phyloP scores from a whole-genome alignment of 2,797 vertebrate species.

The Monodelphis domestica region DNA sequence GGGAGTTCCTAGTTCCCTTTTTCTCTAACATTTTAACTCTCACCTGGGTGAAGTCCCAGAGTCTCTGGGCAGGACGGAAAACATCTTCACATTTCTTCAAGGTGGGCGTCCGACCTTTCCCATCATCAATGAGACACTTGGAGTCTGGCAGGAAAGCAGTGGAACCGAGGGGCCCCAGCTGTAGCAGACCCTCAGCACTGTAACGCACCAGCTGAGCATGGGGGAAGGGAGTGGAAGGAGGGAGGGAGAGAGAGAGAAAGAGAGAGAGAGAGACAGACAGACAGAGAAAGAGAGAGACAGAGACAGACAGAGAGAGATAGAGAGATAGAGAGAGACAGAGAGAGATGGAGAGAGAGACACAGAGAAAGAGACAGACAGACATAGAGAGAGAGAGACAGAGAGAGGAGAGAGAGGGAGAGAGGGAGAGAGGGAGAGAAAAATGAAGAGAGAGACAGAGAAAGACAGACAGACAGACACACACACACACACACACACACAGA shows the following conservation, averaged over 20 bases:
- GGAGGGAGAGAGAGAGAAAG: too few relatives aligned
- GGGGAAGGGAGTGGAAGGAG: background rate
- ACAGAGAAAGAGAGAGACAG: background rate
- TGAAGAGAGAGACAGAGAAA: too few relatives aligned
- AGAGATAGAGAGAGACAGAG: too few relatives aligned
- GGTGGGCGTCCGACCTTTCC: constrained; percentile 90
- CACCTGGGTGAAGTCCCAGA: constrained; percentile 99
- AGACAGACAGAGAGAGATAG: fast-evolving
- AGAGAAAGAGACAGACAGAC: too few relatives aligned
- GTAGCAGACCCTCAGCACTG: constrained; percentile 93
- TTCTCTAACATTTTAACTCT: background rate
- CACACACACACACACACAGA: too few relatives aligned
- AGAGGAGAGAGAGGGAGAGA: too few relatives aligned
- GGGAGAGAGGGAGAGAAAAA: background rate
- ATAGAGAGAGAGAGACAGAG: too few relatives aligned
- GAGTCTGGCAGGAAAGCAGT: constrained; percentile 97
- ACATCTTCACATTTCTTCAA: constrained; percentile 94
- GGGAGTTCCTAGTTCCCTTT: background rate
- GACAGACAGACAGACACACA: too few relatives aligned
- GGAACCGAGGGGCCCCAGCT: constrained; percentile 96
- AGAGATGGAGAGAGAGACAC: too few relatives aligned
- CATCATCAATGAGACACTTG: constrained; percentile 95
- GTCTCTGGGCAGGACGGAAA: constrained; percentile 90
- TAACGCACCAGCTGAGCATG: constrained; percentile 95
- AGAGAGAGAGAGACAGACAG: too few relatives aligned